Evolutionary conservation across 2,113 vertebrate species (phyloP), one percentile per base, ranked within the genome.

Genomic region (Micromys minutus): DNA sequence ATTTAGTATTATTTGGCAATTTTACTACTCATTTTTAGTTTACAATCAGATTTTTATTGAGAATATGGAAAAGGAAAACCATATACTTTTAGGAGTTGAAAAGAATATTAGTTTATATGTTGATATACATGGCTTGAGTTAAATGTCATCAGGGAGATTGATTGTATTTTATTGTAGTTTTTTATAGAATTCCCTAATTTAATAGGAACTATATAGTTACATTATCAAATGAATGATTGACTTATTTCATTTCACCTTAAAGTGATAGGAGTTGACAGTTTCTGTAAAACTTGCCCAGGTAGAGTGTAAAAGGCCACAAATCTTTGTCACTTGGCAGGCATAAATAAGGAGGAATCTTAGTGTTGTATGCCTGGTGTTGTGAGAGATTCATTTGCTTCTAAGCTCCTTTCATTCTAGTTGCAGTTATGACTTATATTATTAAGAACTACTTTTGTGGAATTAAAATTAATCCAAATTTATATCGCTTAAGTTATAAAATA

Each of bases 211-310:
- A 31, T 7, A 12, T 65, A 24, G 86, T 55, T 55, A 95, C 59
- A 61, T 92, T 4, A 59, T 24, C 83, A 90, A 93, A 67, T 76
- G 29, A 69, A 47, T 74, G 50, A 5, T 45, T 88, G 50, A 34
- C 42, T 90, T 77, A 77, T 85, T 86, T 96, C 29, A 29, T 94
- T 92, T 96, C 57, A n/a, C 31, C 71, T 31, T 39, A 77, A 47
- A 39, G 7, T 34, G 8, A 89, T n/a, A 50, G 65, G 72, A 42
- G 5, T 75, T 24, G 16, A 47, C 7, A 79, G 80, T 3, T 59
- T 85, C 11, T 63, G 55, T 79, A 52, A 80, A 94, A 61, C 50
- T n/a, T 26, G 55, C 71, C 39, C 87, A 63, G 22, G 50, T 93
- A 3, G 1, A 16, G 3, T 84, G 34, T 6, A 86, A 76, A 10